Conservation (phyloP, 1,140 invertebrate species). For the Drosophila pallidifrons region DNA sequence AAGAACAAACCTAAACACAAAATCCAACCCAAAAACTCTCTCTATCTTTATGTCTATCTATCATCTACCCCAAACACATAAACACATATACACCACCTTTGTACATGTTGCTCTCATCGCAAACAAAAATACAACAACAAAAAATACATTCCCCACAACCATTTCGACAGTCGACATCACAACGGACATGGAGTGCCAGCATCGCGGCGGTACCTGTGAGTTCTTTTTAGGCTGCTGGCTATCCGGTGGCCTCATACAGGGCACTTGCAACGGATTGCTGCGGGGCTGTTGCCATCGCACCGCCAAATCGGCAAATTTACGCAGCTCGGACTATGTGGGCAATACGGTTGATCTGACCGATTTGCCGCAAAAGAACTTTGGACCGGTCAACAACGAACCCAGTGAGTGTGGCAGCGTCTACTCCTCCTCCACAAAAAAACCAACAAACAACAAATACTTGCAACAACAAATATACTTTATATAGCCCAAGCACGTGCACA, state of each 20-base stretch:
- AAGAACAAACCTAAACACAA: neutral
- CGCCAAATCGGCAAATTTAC: conserved; percentile 89
- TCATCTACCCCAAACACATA: conserved; percentile 12
- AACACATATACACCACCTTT: conserved; percentile 44
- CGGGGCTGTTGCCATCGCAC: conserved; percentile 94
- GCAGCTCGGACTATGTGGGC: conserved; percentile 80
- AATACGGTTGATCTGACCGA: conserved; percentile 84
- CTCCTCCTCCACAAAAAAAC: conserved; percentile 18
- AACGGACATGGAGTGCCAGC: conserved; percentile 86
- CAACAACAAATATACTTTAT: conserved; percentile 21
- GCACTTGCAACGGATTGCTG: conserved; percentile 92
- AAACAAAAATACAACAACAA: conserved; percentile 22
- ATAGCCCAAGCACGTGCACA: conserved; percentile 73
- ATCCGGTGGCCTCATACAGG: conserved; percentile 94
- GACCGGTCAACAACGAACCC: conserved; percentile 90
- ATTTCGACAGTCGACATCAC: conserved; percentile 83
- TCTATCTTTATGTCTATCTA: conserved; percentile 4
- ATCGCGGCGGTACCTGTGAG: conserved; percentile 93
- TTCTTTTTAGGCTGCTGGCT: conserved; percentile 97
- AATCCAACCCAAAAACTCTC: conserved; percentile 25
- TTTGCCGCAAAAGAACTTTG: conserved; percentile 86
- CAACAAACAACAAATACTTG: conserved; percentile 29
- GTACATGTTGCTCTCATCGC: conserved; percentile 45
- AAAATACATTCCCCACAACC: conserved; percentile 21
- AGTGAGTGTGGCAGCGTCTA: conserved; percentile 87